Base-by-base conservation (phyloP, 2,888 invertebrate genomes). In the Dynastes grantii region DNA sequence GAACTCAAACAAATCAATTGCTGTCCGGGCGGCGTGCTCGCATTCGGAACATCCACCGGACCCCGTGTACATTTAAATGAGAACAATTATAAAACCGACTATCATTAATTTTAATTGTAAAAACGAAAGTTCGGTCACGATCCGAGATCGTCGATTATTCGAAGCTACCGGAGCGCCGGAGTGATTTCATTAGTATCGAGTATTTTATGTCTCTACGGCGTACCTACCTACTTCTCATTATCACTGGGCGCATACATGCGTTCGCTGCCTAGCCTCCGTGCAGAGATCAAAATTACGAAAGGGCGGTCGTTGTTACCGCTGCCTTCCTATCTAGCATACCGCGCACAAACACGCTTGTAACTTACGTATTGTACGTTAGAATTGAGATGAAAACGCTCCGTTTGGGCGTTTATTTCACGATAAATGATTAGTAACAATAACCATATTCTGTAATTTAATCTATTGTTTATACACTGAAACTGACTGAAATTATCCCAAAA, bases 31-130 rank as follows among this genome's bases (percentile, higher is more conserved):
- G 45, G 71, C 27, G 77, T n/a, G 45, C 53, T 55, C 27, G 61
- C 40, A 73, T 45, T 68, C 63, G 76, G 22, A 61, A 58, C 37
- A 68, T n/a, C 73, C 22, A 40, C 65, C 40, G 29, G 63, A 53
- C 64, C 63, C 37, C 40, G 40, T 76, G 71, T 76, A 76, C 70
- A 78, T 78, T 77, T 78, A 77, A 80, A 80, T 78, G 80, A 76
- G 79, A 78, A 79, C 80, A 80, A 79, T 79, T 79, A 81, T 79
- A 80, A 80, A 80, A 78, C 77, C 78, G 79, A 81, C 83, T 81
- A 82, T 83, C 83, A 83, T 83, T 82, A 83, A 80, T 81, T 82
- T 83, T 83, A 83, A 83, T 83, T 82, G 82, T 83, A 80, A 82
- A 83, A 83, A 83, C 78, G 83, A 82, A 83, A 82, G 81, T 82